phyloP scores from a whole-genome alignment of 2,113 vertebrate genomes.

The Donacobius atricapilla region DNA sequence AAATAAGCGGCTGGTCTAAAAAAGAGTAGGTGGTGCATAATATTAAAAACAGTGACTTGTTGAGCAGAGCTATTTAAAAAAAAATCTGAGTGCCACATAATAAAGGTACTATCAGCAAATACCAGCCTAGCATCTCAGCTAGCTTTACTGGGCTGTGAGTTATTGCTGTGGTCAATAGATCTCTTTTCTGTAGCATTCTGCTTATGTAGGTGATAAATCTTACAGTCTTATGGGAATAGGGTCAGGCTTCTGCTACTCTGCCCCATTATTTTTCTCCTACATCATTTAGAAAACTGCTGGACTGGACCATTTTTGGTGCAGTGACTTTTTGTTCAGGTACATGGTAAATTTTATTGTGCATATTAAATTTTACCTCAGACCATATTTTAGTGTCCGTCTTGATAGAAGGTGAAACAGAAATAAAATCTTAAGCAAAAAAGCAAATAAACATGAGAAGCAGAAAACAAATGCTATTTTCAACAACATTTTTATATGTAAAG shows the following conservation, averaged over 20 bases:
- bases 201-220: constrained; percentile 79
- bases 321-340: constrained; percentile 54
- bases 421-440: constrained; percentile 7
- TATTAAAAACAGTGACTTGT: constrained; percentile 38
- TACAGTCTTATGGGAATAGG: constrained; percentile 69
- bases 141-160: constrained; percentile 69
- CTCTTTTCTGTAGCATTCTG: constrained; percentile 73
- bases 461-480: not conserved
- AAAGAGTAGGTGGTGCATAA: not conserved
- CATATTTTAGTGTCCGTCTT: not conserved
- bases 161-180: constrained; percentile 72
- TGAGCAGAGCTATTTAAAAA: constrained; percentile 2
- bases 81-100: not conserved
- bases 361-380: constrained; percentile 46
- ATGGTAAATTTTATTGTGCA: constrained; percentile 56
- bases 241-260: constrained; percentile 64
- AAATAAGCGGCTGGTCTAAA: constrained; percentile 23
- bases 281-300: constrained; percentile 74
- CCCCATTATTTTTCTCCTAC: constrained; percentile 73
- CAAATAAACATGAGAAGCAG: not conserved
- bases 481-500: not conserved
- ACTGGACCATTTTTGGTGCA: constrained; percentile 58
- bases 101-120: constrained; percentile 71
- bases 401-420: not conserved
- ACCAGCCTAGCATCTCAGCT: constrained; percentile 64